Percentiles rank a stretch among this genome's conserved stretches.
phyloP scores from a whole-genome alignment of 2,797 vertebrate genomes.

The Lindbergichthys nudifrons region DNA sequence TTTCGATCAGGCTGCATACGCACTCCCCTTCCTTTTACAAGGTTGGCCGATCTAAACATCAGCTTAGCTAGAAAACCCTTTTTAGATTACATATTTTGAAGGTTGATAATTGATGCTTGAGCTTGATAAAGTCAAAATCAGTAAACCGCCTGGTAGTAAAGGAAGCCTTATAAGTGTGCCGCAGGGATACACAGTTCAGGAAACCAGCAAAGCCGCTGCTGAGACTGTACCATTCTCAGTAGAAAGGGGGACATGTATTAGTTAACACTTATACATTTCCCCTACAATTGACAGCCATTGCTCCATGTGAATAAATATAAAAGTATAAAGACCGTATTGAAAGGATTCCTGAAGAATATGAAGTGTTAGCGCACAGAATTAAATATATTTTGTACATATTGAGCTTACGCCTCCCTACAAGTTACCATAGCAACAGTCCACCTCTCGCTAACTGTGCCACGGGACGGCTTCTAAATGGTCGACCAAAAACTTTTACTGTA shows the following conservation, averaged over 20 bases:
- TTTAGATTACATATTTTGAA: rapidly evolving
- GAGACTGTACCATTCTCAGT: slow-evolving; percentile 50
- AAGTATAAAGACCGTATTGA: rapidly evolving
- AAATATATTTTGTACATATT: neutral
- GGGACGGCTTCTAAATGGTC: slow-evolving; percentile 34
- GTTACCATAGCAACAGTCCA: slow-evolving; percentile 47
- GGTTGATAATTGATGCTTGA: rapidly evolving
- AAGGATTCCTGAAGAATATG: rapidly evolving
- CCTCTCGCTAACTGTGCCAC: slow-evolving; percentile 6
- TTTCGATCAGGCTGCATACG: rapidly evolving
- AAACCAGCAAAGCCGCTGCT: rapidly evolving
- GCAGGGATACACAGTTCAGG: rapidly evolving
- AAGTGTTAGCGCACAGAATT: rapidly evolving
- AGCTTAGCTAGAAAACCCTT: rapidly evolving
- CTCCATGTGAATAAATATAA: rapidly evolving
- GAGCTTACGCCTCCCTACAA: rapidly evolving
- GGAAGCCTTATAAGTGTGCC: neutral
- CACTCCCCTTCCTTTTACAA: rapidly evolving
- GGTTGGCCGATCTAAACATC: rapidly evolving
- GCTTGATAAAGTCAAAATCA: neutral
- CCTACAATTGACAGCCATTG: rapidly evolving
- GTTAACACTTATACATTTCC: rapidly evolving
- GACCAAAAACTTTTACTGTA: slow-evolving; percentile 32
- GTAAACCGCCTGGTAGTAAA: rapidly evolving
- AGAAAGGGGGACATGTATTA: neutral